Conservation (phyloP, 2,888 invertebrate genomes). For the Odontocerum albicorne region DNA sequence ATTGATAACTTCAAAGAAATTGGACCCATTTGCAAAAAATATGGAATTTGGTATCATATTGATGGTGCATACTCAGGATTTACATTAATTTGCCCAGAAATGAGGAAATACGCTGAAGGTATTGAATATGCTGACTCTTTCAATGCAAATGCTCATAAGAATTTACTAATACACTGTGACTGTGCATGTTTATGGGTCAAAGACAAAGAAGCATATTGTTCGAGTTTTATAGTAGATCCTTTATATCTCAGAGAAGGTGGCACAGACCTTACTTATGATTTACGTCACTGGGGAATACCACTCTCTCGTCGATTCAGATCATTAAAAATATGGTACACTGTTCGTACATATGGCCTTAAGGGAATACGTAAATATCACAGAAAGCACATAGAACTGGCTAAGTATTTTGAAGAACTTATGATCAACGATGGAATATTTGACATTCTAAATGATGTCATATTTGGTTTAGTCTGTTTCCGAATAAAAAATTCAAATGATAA, state of each 20-base stretch:
- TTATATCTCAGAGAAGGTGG: constrained; percentile 83
- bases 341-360: constrained; percentile 76
- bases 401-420: constrained; percentile 71
- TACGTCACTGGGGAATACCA: constrained; percentile 86
- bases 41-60: constrained; percentile 82
- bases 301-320: constrained; percentile 82
- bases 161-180: constrained; percentile 83
- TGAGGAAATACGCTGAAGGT: constrained; percentile 65
- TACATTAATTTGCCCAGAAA: constrained; percentile 83
- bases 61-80: constrained; percentile 89
- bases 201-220: constrained; percentile 74
- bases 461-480: constrained; percentile 80
- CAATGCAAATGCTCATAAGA: constrained; percentile 88
- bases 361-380: constrained; percentile 84
- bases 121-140: constrained; percentile 81
- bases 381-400: constrained; percentile 77
- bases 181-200: constrained; percentile 84
- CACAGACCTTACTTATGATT: constrained; percentile 68
- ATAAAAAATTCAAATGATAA: constrained; percentile 66
- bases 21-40: constrained; percentile 66
- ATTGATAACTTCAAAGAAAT: constrained; percentile 82
- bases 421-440: constrained; percentile 72
- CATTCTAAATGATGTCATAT: constrained; percentile 71
- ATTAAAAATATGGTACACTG: constrained; percentile 87
- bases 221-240: constrained; percentile 84